Evolutionary conservation across 2,888 invertebrate species (phyloP).

Genomic region (Blastobasis lacticolella): DNA sequence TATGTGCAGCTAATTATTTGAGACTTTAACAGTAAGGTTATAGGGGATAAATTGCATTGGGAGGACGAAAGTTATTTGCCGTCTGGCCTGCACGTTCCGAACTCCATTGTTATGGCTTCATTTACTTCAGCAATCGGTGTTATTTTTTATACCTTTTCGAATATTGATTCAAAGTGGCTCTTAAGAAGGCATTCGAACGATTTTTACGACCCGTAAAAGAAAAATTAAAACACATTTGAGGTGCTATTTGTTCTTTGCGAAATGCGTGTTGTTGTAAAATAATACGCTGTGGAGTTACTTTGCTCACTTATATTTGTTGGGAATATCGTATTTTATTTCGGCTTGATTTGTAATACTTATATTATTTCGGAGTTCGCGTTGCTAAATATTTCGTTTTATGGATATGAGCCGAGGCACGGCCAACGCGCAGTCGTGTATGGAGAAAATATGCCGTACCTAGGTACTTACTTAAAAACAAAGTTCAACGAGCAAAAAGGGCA

Average conservation of each 20-base stretch:
- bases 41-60: background rate
- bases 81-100: conserved; percentile 12
- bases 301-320: too few species aligned
- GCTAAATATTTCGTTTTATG: too few species aligned
- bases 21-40: background rate
- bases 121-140: conserved; percentile 43
- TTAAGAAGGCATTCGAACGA: conserved; percentile 60
- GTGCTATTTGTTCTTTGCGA: conserved; percentile 7
- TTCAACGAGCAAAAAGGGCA: too few species aligned
- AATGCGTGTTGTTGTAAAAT: background rate
- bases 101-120: conserved; percentile 67
- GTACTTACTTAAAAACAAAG: too few species aligned
- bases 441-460: too few species aligned
- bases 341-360: too few species aligned
- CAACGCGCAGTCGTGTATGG: too few species aligned
- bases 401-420: too few species aligned
- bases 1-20: background rate
- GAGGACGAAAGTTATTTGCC: conserved; percentile 17
- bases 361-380: too few species aligned
- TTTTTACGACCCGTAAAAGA: conserved; percentile 61
- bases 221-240: conserved; percentile 20
- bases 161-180: conserved; percentile 66
- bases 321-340: too few species aligned
- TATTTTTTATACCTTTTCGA: conserved; percentile 43
- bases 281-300: too few species aligned